phyloP scores from a whole-genome alignment of 2,113 vertebrate genomes.

The Hydrochoerus hydrochaeris region DNA sequence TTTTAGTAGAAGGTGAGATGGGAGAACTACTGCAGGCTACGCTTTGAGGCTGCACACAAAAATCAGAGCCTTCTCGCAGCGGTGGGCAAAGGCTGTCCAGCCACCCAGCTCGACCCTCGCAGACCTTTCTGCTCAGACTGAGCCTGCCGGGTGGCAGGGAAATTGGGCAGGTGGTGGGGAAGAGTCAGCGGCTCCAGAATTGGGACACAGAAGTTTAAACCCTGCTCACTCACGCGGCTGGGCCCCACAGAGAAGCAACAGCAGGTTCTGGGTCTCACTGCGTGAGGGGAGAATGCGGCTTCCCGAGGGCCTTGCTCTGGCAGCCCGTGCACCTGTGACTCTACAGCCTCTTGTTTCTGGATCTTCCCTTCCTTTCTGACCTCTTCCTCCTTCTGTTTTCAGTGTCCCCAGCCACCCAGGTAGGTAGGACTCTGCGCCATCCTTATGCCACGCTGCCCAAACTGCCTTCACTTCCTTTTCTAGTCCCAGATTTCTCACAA shows the following conservation, averaged over 20 bases:
- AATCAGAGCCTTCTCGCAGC: conserved; percentile 1
- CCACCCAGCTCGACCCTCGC: background rate
- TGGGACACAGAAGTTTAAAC: background rate
- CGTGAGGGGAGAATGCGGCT: background rate
- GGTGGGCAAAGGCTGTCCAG: background rate
- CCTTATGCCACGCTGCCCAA: background rate
- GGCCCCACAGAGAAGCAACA: background rate
- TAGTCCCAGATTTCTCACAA: background rate
- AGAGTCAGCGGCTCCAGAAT: background rate
- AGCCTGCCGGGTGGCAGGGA: background rate
- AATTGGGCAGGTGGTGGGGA: background rate
- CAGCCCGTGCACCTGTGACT: background rate
- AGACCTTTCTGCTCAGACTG: background rate
- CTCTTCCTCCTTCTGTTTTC: background rate
- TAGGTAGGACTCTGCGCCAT: background rate
- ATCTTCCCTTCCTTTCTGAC: background rate
- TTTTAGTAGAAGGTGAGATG: conserved; percentile 66
- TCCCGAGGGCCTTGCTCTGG: background rate
- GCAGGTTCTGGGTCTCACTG: background rate
- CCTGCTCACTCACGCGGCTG: background rate
- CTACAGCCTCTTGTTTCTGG: background rate
- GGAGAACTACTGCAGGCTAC: conserved; percentile 28
- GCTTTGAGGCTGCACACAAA: conserved; percentile 62
- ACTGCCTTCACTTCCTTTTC: background rate
- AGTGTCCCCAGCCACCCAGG: background rate